Conservation (phyloP, 2,888 invertebrate genomes). For the Euplagia quadripunctaria region DNA sequence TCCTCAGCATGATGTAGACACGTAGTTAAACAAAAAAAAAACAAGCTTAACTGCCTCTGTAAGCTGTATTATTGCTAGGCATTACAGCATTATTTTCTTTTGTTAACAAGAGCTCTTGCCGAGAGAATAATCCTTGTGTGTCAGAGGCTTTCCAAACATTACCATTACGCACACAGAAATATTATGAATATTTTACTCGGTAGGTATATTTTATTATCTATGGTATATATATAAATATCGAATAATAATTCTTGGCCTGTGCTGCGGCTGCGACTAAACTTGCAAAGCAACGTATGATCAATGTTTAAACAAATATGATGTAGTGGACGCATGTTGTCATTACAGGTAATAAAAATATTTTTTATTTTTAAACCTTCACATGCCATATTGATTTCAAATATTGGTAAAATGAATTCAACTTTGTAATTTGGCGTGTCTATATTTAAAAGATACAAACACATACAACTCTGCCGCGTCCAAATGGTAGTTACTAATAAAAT, state of each 20-base stretch:
- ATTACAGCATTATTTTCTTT: slow-evolving; percentile 1
- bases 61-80: neutral
- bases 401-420: neutral
- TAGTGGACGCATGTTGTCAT: neutral
- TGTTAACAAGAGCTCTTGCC: neutral
- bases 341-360: too few species aligned
- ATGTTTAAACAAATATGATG: neutral
- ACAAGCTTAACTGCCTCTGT: neutral
- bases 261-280: too few species aligned
- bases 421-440: neutral
- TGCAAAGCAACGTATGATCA: neutral
- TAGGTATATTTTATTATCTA: neutral
- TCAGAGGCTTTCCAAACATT: neutral
- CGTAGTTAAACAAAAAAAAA: neutral
- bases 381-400: neutral
- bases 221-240: too few species aligned
- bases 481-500: neutral
- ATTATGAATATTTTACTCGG: neutral
- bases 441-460: neutral
- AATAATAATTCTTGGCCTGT: too few species aligned
- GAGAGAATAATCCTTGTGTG: neutral
- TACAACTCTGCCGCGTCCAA: neutral
- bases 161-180: neutral
- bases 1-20: neutral
- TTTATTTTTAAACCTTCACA: neutral